Percentiles rank a stretch among this genome's conserved stretches.
Conservation (phyloP, 2,113 vertebrate species). For the Phaethon lepturus region DNA sequence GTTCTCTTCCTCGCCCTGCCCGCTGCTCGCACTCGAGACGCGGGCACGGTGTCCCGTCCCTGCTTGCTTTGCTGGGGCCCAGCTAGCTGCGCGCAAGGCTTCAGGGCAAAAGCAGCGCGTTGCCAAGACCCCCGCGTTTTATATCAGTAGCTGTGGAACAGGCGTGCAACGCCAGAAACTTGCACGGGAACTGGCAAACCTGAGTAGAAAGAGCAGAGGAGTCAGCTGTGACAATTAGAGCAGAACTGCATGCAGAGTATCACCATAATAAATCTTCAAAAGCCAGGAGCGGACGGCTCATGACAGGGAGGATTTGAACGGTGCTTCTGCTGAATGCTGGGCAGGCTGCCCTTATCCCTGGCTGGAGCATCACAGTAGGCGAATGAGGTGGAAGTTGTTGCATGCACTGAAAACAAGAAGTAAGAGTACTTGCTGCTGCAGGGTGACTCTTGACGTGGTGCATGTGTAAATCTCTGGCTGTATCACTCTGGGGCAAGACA, state of each 20-base stretch:
- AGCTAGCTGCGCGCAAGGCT: no score
- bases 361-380: background rate
- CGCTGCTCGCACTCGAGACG: accelerated
- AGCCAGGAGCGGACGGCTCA: background rate
- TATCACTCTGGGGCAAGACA: background rate
- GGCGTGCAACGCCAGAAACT: no score
- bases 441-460: background rate
- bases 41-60: background rate
- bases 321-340: background rate
- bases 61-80: accelerated
- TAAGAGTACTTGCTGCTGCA: no score
- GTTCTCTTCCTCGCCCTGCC: no score
- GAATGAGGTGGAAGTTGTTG: no score
- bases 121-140: accelerated
- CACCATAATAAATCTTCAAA: accelerated
- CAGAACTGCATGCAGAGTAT: accelerated
- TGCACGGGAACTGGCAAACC: accelerated
- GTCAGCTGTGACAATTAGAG: accelerated
- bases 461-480: background rate
- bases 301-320: background rate
- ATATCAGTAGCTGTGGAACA: accelerated
- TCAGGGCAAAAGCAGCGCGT: accelerated
- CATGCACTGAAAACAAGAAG: accelerated
- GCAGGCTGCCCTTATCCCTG: background rate
- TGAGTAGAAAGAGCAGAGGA: no score